A percentile compares a stretch with the other conserved stretches of the same genome.
Conservation (phyloP, 1,140 invertebrate species). For the Octopus sinensis region DNA sequence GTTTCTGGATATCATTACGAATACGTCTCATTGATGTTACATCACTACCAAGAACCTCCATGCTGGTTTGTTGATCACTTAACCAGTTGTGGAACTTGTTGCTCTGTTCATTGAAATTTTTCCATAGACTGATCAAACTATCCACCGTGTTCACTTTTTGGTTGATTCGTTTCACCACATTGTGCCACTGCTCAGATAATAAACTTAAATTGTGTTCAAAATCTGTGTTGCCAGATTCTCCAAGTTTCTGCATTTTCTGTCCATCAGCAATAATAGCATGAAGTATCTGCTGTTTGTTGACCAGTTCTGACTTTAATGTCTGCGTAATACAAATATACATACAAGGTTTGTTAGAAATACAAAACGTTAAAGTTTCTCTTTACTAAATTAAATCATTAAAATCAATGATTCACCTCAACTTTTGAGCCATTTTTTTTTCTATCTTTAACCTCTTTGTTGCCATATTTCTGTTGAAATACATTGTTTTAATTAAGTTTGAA, state of each 20-base stretch:
- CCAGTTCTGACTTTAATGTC: conserved; percentile 50
- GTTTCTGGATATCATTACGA: conserved; percentile 40
- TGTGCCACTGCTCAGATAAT: conserved; percentile 80
- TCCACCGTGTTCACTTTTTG: conserved; percentile 73
- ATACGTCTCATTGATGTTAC: conserved; percentile 42
- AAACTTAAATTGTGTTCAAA: conserved; percentile 68
- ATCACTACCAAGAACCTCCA: conserved; percentile 61
- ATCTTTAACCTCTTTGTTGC: no score
- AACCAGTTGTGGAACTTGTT: conserved; percentile 74
- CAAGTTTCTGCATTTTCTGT: conserved; percentile 46
- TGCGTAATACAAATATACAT: conserved; percentile 24
- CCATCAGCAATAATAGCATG: conserved; percentile 53
- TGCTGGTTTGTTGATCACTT: conserved; percentile 72
- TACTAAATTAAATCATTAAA: no score
- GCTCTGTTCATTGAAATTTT: conserved; percentile 73
- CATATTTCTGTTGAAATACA: no score
- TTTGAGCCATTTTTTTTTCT: no score
- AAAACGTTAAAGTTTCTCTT: no score
- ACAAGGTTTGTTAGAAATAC: no score
- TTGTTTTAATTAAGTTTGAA: no score
- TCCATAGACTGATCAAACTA: conserved; percentile 74
- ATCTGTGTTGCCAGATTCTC: conserved; percentile 45
- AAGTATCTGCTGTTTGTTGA: conserved; percentile 50
- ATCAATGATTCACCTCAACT: no score
- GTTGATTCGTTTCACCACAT: conserved; percentile 76